Evolutionary conservation across 2,113 vertebrate species (phyloP), one percentile per base, ranked within the genome.

Genomic region (Columbina picui): DNA sequence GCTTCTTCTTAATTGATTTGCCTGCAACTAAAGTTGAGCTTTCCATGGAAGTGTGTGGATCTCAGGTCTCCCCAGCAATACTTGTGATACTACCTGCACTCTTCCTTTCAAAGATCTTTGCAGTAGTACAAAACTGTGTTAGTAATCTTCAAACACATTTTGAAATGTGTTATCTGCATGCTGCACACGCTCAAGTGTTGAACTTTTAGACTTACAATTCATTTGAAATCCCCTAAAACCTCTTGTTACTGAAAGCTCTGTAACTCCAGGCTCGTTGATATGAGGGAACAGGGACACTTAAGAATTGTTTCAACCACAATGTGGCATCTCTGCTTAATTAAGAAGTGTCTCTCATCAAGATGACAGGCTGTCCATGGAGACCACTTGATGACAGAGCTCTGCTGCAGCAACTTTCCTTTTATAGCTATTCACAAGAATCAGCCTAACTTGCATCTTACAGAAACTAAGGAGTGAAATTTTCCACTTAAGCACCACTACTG

Each of bases 281-380:
- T 53, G 27, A 91, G 27, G 29, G 22, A 91, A 87, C 14, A 19
- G 41, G 38, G 55, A 79, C 25, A 52, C 61, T 67, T 63, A 50
- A 30, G 65, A 94, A 82, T 68, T 94, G 27, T 57, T 96, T 79
- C 59, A 85, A 74, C 39, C 89, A 87, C 70, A 73, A 15, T 50
- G 82, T 8, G 10, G 36, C 71, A 86, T 83, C 75, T 82, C 87
- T 29, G 34, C 61, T 77, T 93, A 76, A 93, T 90, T 87, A 91
- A 71, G 55, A 73, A 91, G 36, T 39, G 34, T 74, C 59, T 95
- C 70, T 79, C 32, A 59, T 67, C 59, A 85, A 41, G 67, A 94
- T 83, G 55, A 80, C 47, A 86, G 45, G 38, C 50, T 85, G 57
- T 55, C 70, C 63, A 3, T 30, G 32, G 87, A 82, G 85, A 90